These are phyloP conservation scores for Semaprochilodus insignis DNA, from an alignment of 2,797 vertebrate species.

Conservation along the genomic window DNA sequence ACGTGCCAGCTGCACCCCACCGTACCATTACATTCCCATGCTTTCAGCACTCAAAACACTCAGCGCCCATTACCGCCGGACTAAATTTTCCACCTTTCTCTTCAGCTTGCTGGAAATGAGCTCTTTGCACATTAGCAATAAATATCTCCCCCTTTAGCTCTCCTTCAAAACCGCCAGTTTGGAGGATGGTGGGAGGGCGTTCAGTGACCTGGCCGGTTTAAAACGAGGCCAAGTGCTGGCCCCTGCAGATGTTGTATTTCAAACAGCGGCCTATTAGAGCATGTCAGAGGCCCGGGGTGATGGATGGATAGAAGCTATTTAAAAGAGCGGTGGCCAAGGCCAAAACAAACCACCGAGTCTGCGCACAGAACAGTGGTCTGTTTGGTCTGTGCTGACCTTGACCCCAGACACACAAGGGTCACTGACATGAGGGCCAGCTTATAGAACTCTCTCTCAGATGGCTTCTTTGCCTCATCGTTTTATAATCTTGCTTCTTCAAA, in stretches of 20 bases:
- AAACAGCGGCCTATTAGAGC: constrained; percentile 52
- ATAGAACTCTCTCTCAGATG: constrained; percentile 41
- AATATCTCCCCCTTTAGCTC: neutral
- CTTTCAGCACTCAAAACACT: constrained; percentile 6
- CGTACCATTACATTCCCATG: neutral
- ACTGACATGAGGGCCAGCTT: constrained; percentile 45
- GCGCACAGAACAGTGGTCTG: constrained; percentile 40
- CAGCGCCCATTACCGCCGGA: neutral
- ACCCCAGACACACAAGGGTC: constrained; percentile 44
- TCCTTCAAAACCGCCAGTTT: constrained; percentile 8
- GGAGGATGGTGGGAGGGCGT: constrained; percentile 6
- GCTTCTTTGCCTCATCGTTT: constrained; percentile 2
- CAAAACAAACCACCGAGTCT: constrained; percentile 53
- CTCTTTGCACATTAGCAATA: constrained; percentile 16
- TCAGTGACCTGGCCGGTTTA: constrained; percentile 20
- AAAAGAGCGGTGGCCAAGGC: constrained; percentile 48
- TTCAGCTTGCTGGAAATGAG: constrained; percentile 10
- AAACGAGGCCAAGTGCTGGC: constrained; percentile 26
- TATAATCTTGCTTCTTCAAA: constrained; percentile 26
- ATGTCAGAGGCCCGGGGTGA: constrained; percentile 49
- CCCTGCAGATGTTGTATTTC: constrained; percentile 60
- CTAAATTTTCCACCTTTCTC: constrained; percentile 41
- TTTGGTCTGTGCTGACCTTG: constrained; percentile 56
- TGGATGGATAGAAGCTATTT: constrained; percentile 57
- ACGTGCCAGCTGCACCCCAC: neutral